These are phyloP conservation scores for Tetragnatha montana DNA, from an alignment of 2,888 invertebrate genomes.

Conservation along the genomic window DNA sequence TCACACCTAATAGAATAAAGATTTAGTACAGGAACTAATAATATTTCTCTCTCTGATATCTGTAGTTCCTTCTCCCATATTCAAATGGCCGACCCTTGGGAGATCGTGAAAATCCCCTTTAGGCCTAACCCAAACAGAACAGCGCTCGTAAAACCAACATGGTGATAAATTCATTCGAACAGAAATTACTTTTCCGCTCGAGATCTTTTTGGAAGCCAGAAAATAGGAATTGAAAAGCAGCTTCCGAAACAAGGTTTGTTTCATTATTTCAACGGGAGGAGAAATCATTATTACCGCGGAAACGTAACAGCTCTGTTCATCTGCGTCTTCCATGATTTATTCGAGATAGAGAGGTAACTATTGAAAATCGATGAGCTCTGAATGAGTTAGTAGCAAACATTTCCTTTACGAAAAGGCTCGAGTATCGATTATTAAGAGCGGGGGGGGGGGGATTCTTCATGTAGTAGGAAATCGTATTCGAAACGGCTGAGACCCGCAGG, in stretches of 20 bases:
- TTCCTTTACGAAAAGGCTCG: constrained; percentile 47
- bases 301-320: constrained; percentile 33
- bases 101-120: neutral
- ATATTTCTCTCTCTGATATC: too few relatives aligned
- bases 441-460: constrained; percentile 27
- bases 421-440: constrained; percentile 51
- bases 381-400: constrained; percentile 61
- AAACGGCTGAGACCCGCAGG: constrained; percentile 12
- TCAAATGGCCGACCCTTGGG: neutral
- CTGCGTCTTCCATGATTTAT: constrained; percentile 51
- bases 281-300: constrained; percentile 43
- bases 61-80: too few relatives aligned
- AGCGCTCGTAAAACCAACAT: neutral
- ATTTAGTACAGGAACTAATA: too few relatives aligned
- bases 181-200: neutral
- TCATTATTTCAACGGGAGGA: constrained; percentile 7
- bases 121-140: neutral
- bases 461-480: constrained; percentile 28
- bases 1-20: too few relatives aligned
- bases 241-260: neutral
- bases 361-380: constrained; percentile 56
- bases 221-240: neutral
- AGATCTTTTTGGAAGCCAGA: neutral
- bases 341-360: constrained; percentile 62
- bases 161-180: neutral